Base-by-base conservation (phyloP, 2,888 invertebrate species). In the Aproaerema taeniolella region DNA sequence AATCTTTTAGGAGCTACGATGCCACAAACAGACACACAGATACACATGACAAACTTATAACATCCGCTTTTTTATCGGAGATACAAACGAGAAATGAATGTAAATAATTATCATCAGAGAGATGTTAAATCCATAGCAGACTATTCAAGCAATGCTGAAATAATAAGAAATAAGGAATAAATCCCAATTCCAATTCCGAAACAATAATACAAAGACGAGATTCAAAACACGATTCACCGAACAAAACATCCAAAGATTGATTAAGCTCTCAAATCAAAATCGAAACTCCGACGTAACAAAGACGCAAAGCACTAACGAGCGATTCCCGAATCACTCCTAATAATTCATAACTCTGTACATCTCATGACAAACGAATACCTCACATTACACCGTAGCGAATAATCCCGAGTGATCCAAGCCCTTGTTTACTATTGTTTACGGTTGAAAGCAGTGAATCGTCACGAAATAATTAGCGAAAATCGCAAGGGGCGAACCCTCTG, bases 391-490 rank as follows among this genome's bases (percentile, higher is more conserved):
- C 43, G 36, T 31, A 25, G 15, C 42, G 42, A 39, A 43, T 43
- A 36, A 30, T 13, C 31, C 29, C 30, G 36, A 16, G 24, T 30
- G 35, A 35, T 37, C 30, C 28, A 28, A 8, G 37, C 41, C 43
- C 40, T 41, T 44, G 43, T 44, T 44, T 45, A 49, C 55, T 52
- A 62, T 69, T 67, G 71, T 73, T 67, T 67, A 63, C 60, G 56
- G 52, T 56, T 48, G 49, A 50, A 61, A 52, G 57, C 61, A 57
- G 61, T 58, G 67, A 59, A 54, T 61, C 60, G 67, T 63, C 60
- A 63, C 58, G 55, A 60, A 68, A 71, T 68, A 68, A 73, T 72
- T 70, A 69, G 68, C 61, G 58, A 53, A 47, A 48, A 49, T 47
- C 48, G 47, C 39, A 47, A 52, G 57, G 54, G 53, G 47, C 33